Conservation (phyloP, 2,113 vertebrate species). For the Lanius ludovicianus region DNA sequence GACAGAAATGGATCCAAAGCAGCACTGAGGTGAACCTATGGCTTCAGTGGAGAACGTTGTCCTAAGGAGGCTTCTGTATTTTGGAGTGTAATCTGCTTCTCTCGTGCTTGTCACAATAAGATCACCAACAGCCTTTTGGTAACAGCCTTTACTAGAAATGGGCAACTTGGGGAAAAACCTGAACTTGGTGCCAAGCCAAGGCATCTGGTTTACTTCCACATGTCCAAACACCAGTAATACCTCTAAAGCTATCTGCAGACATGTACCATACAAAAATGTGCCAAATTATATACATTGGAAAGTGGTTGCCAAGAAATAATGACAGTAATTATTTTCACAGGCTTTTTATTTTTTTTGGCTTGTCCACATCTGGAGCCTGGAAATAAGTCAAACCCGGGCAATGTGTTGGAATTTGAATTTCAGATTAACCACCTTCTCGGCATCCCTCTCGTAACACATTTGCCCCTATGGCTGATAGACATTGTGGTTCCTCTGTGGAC, state of each 20-base stretch:
- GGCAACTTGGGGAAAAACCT: neutral
- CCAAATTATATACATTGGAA: neutral
- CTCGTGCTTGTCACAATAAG: neutral
- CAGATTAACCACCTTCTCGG: neutral
- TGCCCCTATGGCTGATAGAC: neutral
- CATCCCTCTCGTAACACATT: accelerated
- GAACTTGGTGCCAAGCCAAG: neutral
- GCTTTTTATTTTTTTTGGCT: neutral
- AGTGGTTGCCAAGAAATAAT: conserved; percentile 12
- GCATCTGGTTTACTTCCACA: neutral
- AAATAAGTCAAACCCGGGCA: neutral
- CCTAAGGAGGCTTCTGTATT: neutral
- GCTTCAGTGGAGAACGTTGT: neutral
- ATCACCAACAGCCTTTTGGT: neutral
- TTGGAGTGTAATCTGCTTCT: neutral
- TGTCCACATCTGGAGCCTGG: neutral
- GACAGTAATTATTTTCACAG: conserved; percentile 28
- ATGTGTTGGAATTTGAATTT: neutral
- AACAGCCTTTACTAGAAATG: neutral
- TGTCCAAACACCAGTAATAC: conserved; percentile 14
- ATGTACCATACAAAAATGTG: neutral
- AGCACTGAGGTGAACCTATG: neutral
- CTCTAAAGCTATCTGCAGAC: conserved; percentile 1
- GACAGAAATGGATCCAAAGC: neutral
- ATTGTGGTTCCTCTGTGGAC: neutral